Evolutionary conservation across 2,888 invertebrate species (phyloP), one percentile per base, ranked within the genome.

Genomic region (Spilosoma lubricipeda): DNA sequence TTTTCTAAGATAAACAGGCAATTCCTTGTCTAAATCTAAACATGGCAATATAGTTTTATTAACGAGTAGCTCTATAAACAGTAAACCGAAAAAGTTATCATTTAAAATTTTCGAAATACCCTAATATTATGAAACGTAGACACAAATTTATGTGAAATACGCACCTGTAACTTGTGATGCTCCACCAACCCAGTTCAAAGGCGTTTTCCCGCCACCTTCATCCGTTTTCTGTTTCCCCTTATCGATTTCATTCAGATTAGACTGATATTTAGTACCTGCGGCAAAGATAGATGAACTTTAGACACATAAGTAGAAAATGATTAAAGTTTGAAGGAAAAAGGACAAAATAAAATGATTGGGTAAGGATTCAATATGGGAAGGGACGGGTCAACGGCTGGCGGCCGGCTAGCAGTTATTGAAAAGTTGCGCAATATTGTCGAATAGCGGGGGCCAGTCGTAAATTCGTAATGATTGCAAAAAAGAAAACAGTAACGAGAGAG

Each of bases 141-240:
- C 15, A 48, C 15, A 52, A 48, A 39, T 30, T 56, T 8, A n/a
- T 72, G 56, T 67, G 56, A 67, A 67, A 39, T 72, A 72, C 82
- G 82, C 90, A 95, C 95, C 95, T 92, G 93, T 94, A 84, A 94
- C 94, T 82, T 94, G 94, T 79, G 95, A 94, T 79, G 94, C 94
- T 77, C 94, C 94, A 76, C 94, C 94, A 78, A 96, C 95, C 96
- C 96, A 96, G 90, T 96, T 96, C 87, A 95, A 93, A 84, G 95
- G 94, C 81, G 93, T 92, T 87, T 96, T 96, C 86, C 96, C 94
- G 75, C 96, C 94, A 69, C 96, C 96, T 87, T 97, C 97, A 87
- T 96, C 96, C 76, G 97, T 96, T 93, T 98, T 98, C 92, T 97
- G 97, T 92, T 98, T 97, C 72, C 97, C 97, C 93, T 97, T 98